A percentile compares a stretch with the other conserved stretches of the same genome.
phyloP scores from a whole-genome alignment of 2,797 vertebrate genomes.

The Lepilemur septentrionalis region DNA sequence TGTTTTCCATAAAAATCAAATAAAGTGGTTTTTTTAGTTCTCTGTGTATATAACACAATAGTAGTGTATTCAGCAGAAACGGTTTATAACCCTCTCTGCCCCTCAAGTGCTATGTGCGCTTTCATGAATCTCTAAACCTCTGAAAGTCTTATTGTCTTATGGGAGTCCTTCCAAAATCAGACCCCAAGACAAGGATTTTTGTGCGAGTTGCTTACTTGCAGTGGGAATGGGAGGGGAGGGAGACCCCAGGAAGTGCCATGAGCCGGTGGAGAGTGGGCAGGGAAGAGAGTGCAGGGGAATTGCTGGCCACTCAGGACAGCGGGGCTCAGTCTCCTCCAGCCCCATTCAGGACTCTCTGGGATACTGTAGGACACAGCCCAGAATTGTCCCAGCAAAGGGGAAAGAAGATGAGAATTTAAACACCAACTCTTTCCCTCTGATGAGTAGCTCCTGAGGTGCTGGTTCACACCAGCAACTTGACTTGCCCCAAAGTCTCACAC shows the following conservation, averaged over 20 bases:
- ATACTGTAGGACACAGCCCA: neutral
- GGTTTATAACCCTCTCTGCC: neutral
- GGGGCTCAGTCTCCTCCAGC: neutral
- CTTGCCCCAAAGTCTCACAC: neutral
- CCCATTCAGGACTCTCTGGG: neutral
- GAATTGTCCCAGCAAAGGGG: accelerated
- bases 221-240: neutral
- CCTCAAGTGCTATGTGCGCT: neutral
- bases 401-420: neutral
- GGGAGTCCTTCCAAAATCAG: neutral
- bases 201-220: neutral
- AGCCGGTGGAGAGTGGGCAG: no score
- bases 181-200: neutral
- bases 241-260: neutral
- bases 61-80: neutral
- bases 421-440: neutral
- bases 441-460: neutral
- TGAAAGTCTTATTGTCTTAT: neutral
- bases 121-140: neutral
- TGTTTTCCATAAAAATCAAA: neutral
- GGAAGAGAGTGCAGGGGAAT: neutral
- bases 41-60: neutral
- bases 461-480: neutral
- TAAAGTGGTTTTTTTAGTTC: neutral
- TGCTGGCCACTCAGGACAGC: neutral